These are phyloP conservation scores for Pseudonaja textilis DNA, from an alignment of 2,113 vertebrate species.

Conservation along the genomic window DNA sequence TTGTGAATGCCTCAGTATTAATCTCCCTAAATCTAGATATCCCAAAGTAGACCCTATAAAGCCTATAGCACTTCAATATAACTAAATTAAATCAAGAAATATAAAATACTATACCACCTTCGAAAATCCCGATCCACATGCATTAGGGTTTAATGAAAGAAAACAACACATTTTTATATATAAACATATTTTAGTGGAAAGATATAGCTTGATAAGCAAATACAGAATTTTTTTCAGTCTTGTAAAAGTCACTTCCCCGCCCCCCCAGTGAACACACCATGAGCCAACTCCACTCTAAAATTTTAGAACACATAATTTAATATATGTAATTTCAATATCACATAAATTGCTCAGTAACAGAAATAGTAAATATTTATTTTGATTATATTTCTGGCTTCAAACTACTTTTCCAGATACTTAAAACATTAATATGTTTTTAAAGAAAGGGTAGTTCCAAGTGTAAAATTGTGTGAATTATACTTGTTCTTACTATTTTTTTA, in stretches of 20 bases:
- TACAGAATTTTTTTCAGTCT: neutral
- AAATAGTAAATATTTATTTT: neutral
- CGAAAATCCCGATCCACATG: neutral
- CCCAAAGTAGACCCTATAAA: neutral
- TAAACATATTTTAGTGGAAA: neutral
- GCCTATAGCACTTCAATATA: neutral
- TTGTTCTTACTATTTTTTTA: neutral
- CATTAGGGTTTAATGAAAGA: neutral
- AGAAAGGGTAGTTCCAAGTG: neutral
- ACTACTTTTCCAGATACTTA: slow-evolving; percentile 40
- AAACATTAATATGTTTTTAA: slow-evolving; percentile 14
- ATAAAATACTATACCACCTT: neutral
- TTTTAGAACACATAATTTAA: neutral
- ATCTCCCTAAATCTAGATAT: neutral
- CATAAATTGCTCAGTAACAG: neutral
- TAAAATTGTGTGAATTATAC: slow-evolving; percentile 29
- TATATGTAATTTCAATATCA: neutral
- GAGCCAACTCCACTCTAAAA: neutral
- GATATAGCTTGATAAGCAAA: neutral
- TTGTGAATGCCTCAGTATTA: neutral
- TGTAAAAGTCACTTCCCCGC: neutral
- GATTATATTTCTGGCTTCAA: neutral
- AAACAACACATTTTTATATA: neutral
- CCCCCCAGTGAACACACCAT: neutral
- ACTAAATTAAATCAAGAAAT: neutral